Evolutionary conservation across 2,888 invertebrate species (phyloP), one percentile per base, ranked within the genome.

Genomic region (Sinohyriopsis cumingii): DNA sequence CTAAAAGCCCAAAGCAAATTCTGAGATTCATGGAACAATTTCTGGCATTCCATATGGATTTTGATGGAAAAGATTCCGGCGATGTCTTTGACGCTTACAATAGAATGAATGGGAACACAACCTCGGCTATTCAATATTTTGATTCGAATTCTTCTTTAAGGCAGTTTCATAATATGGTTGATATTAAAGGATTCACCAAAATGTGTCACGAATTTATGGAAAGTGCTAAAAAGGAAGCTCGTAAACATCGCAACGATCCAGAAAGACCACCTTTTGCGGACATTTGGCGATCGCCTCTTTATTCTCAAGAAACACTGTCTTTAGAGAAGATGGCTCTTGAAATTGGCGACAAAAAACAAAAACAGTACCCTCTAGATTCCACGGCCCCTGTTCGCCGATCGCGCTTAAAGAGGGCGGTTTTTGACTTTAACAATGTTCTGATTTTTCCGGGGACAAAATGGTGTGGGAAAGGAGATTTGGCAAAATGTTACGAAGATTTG

Each of bases 381-480:
- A 70, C 70, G 19, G 72, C 65, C 12, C 72, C 74, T 3, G n/a
- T 74, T 15, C 63, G 67, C 20, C 63, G 65, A 22, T 59, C 67
- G 5, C 72, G 79, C 19, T 55, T 66, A 22, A 73, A 68, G 55
- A 67, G 79, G 53, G 62, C 75, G 6, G 59, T 78, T 6, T 72
- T 78, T 55, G 73, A 80, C 54, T 79, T 80, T 45, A 75, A 73
- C 70, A 77, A 77, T 88, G 91, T 95, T 82, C 92, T 96, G 70
- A 93, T 95, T 76, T 94, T 95, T 63, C 96, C 96, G 0, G 96
- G 96, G 63, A 97, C 97, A 0, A 95, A 95, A 88, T 97, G 97
- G 97, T 97, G 97, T 90, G 97, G 97, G 33, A 94, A 94, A 82
- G 97, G 97, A 1, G 94, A 94, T 87, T 93, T 94, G 0, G 96